Evolutionary conservation across 2,888 invertebrate species (phyloP).

Genomic region (Drosophila affinis): DNA sequence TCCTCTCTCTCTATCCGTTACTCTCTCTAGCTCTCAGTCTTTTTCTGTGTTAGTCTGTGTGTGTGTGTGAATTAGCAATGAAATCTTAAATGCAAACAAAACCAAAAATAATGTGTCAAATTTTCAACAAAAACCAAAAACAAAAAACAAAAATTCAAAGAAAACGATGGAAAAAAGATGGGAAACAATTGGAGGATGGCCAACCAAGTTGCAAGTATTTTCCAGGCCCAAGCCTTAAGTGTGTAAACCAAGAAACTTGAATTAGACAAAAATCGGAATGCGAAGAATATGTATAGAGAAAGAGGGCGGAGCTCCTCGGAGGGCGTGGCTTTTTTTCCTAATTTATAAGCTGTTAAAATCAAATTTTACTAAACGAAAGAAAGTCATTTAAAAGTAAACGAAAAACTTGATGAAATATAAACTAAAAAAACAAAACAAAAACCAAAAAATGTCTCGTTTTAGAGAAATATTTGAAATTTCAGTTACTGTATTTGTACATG

Average conservation of each 20-base stretch:
- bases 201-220: constrained; percentile 45
- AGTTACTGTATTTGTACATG: constrained; percentile 24
- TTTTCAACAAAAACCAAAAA: constrained; percentile 24
- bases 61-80: constrained; percentile 38
- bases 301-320: background rate
- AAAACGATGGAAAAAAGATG: background rate
- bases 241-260: constrained; percentile 25
- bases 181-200: constrained; percentile 40
- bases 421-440: background rate
- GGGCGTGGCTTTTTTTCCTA: constrained; percentile 49
- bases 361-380: constrained; percentile 59
- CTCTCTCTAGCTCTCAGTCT: background rate
- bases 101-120: constrained; percentile 37
- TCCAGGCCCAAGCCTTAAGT: constrained; percentile 51
- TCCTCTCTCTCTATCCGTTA: constrained; percentile 7
- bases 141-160: constrained; percentile 3
- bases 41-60: constrained; percentile 18
- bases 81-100: constrained; percentile 29
- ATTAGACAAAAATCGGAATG: constrained; percentile 22
- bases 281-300: constrained; percentile 15
- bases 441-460: constrained; percentile 61
- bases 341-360: constrained; percentile 69
- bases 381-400: constrained; percentile 33
- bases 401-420: constrained; percentile 1
- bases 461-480: constrained; percentile 56